phyloP scores from a whole-genome alignment of 2,888 invertebrate species.

The Ectemnius lituratus region DNA sequence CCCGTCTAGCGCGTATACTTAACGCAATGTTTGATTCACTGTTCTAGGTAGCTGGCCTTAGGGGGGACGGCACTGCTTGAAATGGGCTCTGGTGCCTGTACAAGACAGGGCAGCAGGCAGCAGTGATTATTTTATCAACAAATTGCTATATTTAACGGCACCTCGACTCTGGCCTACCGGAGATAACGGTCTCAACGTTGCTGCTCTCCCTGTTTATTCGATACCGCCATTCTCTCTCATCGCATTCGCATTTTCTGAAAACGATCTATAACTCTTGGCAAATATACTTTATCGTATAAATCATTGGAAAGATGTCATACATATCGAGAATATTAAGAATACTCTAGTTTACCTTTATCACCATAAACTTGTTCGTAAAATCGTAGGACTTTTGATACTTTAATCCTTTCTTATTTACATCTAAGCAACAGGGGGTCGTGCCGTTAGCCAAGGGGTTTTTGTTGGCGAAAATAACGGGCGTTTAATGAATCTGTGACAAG shows the following conservation, averaged over 20 bases:
- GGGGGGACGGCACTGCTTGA: constrained; percentile 55
- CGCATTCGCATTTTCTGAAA: too few relatives aligned
- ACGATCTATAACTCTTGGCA: too few relatives aligned
- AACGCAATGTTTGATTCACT: constrained; percentile 37
- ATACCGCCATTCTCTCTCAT: constrained; percentile 11
- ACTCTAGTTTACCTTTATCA: too few relatives aligned
- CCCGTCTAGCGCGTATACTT: constrained; percentile 16
- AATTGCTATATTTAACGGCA: constrained; percentile 61
- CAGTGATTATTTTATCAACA: constrained; percentile 62
- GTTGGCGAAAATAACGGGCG: too few relatives aligned
- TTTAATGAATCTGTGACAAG: not conserved
- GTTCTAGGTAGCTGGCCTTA: constrained; percentile 33
- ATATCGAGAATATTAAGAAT: too few relatives aligned
- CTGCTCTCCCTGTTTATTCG: constrained; percentile 43
- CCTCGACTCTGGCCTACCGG: constrained; percentile 45
- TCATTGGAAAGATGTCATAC: too few relatives aligned
- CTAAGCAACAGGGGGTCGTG: too few relatives aligned
- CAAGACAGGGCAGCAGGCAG: constrained; percentile 50
- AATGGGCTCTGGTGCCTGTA: constrained; percentile 46
- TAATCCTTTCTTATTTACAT: too few relatives aligned
- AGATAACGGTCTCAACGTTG: constrained; percentile 40
- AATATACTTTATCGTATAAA: too few relatives aligned
- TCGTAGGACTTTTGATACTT: too few relatives aligned
- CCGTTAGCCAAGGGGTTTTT: too few relatives aligned
- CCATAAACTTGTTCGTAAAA: too few relatives aligned